Base-by-base conservation (phyloP, 2,888 invertebrate genomes). In the Cancer borealis region DNA sequence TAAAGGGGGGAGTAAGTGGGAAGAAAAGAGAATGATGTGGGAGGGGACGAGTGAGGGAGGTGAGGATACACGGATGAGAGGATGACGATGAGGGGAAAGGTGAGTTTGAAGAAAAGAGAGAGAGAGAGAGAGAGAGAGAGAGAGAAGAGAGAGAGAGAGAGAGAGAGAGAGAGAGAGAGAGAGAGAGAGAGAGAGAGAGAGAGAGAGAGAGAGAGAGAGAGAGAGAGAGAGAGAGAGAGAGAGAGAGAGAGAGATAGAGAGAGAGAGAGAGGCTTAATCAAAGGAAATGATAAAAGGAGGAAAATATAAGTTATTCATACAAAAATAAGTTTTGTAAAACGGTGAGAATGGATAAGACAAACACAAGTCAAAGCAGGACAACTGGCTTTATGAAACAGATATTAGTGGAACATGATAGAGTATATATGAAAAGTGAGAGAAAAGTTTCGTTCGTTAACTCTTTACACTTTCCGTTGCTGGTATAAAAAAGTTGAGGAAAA, bases 191-290 rank as follows among this genome's bases (percentile, higher is more conserved):
- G 90, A 90, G 60, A 90, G 90, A 90, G 90, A 90, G 90, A 90
- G 90, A 90, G 90, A 90, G 90, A 90, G 90, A 90, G 90, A 90
- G 90, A 90, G 90, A 90, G 90, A 90, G 90, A 90, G 90, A 90
- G 90, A 90, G 90, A 90, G 49, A 90, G 90, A 90, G 49, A 90
- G 90, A 90, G 49, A 90, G 90, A 84, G 17, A 39, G n/a, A 88
- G 39, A 39, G 88, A 17, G 88, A 17, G 88, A 26, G 54, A 60
- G 54, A 54, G 17, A 45, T 45, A 45, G 84, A 47, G 84, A 26
- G 92, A 54, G 84, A 39, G 47, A 30, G 92, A 21, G 8, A 26
- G 49, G 90, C n/a, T 46, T 46, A 88, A 88, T 46, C 47, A 88
- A 88, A 88, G 26, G 88, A 84, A 84, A 39, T 84, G 39, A 84